Evolutionary conservation across 1,140 invertebrate species (phyloP).

Genomic region (Phymastichus coffea): DNA sequence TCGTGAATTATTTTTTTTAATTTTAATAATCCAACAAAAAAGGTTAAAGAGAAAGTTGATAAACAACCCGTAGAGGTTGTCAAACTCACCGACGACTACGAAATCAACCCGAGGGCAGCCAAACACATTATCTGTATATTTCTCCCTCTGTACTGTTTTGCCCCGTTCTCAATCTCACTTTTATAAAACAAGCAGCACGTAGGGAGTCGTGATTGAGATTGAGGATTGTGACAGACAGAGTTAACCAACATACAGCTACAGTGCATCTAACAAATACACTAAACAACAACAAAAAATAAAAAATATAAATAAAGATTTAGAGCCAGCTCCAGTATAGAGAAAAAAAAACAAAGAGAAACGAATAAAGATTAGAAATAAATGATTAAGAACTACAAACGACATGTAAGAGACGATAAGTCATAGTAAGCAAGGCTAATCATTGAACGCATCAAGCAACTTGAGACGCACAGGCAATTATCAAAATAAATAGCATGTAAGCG

Average conservation of each 20-base stretch:
- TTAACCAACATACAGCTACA: slow-evolving; percentile 59
- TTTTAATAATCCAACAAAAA: slow-evolving; percentile 28
- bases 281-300: slow-evolving; percentile 57
- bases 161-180: slow-evolving; percentile 53
- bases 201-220: slow-evolving; percentile 52
- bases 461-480: slow-evolving; percentile 2
- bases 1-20: not conserved
- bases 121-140: slow-evolving; percentile 50
- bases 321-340: slow-evolving; percentile 41
- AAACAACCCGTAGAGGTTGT: slow-evolving; percentile 49
- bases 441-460: slow-evolving; percentile 21
- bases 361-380: slow-evolving; percentile 13
- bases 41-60: slow-evolving; percentile 44
- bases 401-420: not conserved
- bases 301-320: slow-evolving; percentile 53
- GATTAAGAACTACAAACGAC: not conserved
- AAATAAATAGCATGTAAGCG: slow-evolving; percentile 4
- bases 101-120: slow-evolving; percentile 57
- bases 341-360: slow-evolving; percentile 18
- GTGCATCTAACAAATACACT: slow-evolving; percentile 59
- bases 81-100: slow-evolving; percentile 54
- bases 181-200: slow-evolving; percentile 56
- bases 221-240: slow-evolving; percentile 56
- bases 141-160: slow-evolving; percentile 53
- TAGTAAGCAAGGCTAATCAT: slow-evolving; percentile 2